Percentiles rank a stretch among this genome's conserved stretches.
These are phyloP conservation scores for Gonioctena quinquepunctata DNA, from an alignment of 1,140 invertebrate species.

Conservation along the genomic window DNA sequence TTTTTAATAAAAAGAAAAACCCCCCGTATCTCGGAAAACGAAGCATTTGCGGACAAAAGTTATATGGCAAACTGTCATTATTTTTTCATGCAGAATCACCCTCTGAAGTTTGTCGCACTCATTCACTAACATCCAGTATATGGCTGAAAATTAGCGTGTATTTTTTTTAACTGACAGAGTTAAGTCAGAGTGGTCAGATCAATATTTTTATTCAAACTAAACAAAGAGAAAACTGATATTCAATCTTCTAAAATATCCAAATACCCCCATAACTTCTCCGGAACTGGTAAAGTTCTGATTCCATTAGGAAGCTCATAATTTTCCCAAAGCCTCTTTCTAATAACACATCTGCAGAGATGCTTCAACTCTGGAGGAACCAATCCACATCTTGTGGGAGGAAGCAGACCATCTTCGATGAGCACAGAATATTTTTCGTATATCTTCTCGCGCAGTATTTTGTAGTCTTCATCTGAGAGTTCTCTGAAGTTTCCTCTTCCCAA, in stretches of 20 bases:
- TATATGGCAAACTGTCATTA: no score
- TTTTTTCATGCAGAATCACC: no score
- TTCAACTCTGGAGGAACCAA: conserved; percentile 64
- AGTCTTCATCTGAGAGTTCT: conserved; percentile 49
- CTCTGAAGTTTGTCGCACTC: no score
- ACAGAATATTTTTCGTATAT: conserved; percentile 66
- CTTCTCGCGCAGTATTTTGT: conserved; percentile 59
- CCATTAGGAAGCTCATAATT: conserved; percentile 75
- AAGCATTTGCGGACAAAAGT: no score
- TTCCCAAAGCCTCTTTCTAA: conserved; percentile 66
- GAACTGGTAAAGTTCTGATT: conserved; percentile 68
- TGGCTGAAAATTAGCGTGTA: no score
- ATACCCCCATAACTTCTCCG: conserved; percentile 66
- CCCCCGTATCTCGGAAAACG: no score
- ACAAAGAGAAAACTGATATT: no score
- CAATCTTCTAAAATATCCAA: conserved; percentile 73
- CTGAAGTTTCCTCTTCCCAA: conserved; percentile 51
- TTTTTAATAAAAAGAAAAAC: no score
- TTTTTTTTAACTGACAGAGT: no score
- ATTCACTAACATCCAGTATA: no score
- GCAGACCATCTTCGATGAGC: conserved; percentile 65
- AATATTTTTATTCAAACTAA: no score
- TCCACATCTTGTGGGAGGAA: conserved; percentile 66
- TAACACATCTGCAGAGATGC: conserved; percentile 67
- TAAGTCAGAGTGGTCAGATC: no score